A percentile compares a stretch with the other conserved stretches of the same genome.
phyloP scores from a whole-genome alignment of 2,797 vertebrate species.

The Pseudomugil tenellus region DNA sequence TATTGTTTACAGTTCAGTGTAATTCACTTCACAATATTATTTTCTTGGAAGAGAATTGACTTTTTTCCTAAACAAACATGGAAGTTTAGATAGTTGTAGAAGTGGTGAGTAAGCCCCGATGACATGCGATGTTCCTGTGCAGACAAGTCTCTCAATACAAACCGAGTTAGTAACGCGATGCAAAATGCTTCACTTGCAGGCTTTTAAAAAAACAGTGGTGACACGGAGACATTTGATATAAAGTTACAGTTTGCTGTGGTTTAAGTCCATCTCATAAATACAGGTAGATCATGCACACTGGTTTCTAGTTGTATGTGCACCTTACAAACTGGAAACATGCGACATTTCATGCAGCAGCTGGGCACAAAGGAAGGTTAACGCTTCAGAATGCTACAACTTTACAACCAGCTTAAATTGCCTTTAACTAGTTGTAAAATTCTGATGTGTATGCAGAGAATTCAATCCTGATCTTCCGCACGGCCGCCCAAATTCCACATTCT shows the following conservation, averaged over 20 bases:
- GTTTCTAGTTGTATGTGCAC: too few species aligned
- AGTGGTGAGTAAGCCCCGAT: not conserved
- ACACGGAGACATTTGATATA: not conserved
- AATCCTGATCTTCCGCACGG: not conserved
- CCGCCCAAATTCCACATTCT: not conserved
- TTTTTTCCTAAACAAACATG: not conserved
- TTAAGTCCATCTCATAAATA: too few species aligned
- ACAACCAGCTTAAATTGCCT: not conserved
- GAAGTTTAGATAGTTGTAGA: not conserved
- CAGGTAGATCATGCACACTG: too few species aligned
- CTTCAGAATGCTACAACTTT: not conserved
- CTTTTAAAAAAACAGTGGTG: not conserved
- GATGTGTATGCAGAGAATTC: not conserved
- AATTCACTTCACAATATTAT: not conserved
- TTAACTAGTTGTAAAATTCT: not conserved
- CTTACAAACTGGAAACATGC: too few species aligned
- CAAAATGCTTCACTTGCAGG: not conserved
- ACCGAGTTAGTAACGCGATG: not conserved
- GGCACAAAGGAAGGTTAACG: too few species aligned
- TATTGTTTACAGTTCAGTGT: accelerated
- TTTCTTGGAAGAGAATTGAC: constrained; percentile 1
- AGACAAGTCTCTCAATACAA: not conserved
- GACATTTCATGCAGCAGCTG: not conserved
- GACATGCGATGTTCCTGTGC: constrained; percentile 7
- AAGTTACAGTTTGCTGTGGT: not conserved